These are phyloP conservation scores for Prunella himalayana DNA, from an alignment of 2,113 vertebrate species.

Conservation along the genomic window DNA sequence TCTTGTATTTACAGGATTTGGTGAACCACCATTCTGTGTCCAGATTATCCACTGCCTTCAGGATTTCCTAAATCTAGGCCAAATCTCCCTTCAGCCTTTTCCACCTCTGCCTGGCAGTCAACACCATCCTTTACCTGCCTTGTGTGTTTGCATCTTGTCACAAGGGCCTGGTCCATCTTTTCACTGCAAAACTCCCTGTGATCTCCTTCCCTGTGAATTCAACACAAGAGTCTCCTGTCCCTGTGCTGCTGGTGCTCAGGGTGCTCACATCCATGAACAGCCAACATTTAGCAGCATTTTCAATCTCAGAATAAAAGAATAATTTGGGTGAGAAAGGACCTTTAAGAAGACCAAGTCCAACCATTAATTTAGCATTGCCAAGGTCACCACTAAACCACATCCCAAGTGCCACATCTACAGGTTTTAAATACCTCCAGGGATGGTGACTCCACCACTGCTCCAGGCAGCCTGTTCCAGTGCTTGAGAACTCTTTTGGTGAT, in stretches of 20 bases:
- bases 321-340: not conserved
- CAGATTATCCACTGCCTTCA: not conserved
- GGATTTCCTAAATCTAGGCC: not conserved
- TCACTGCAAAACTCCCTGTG: not conserved
- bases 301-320: not conserved
- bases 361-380: not conserved
- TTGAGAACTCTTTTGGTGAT: not conserved
- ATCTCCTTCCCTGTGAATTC: not conserved
- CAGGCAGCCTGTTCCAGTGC: not conserved
- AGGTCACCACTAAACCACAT: not conserved
- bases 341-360: not conserved
- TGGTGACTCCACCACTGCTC: not conserved
- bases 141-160: not conserved
- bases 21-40: fast-evolving
- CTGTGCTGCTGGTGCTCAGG: not conserved
- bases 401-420: not conserved
- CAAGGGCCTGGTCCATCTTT: not conserved
- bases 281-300: not conserved
- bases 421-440: not conserved
- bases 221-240: not conserved
- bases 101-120: not conserved
- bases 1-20: not conserved
- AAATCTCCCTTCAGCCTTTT: not conserved
- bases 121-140: not conserved
- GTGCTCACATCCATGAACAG: not conserved